Base-by-base conservation (phyloP, 1,140 invertebrate genomes). In the Formica exsecta region DNA sequence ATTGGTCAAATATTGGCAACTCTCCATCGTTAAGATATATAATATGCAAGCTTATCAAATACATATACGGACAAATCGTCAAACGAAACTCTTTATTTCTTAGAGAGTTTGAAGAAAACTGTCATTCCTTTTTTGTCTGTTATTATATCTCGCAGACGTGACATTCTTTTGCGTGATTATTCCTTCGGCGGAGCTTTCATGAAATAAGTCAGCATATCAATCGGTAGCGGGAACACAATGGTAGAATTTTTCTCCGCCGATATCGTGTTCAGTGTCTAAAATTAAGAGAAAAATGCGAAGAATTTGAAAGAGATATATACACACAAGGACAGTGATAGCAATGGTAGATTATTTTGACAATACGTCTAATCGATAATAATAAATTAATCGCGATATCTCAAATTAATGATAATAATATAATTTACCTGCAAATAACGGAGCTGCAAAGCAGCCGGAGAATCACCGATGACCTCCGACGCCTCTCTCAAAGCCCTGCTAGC, bases 191-290 rank as follows among this genome's bases (percentile, higher is more conserved):
- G 92, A 81, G 95, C 94, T 91, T 95, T 96, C 93, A 97, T 94
- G 92, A 98, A 98, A 91, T 97, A 97, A 48, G 96, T 97, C 62
- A 99, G 93, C 90, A 99, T 96, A 92, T 99, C 98, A 92, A 99
- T 98, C 44, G 98, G 98, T 89, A 99, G 96, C 32, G 99, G 99
- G 95, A 99, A 99, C 80, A 99, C 98, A 92, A 99, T 99, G 9
- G 99, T 99, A 5, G 99, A 99, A 94, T 99, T 99, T 96, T 99
- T 99, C 96, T 99, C 99, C 2, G 98, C 98, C 62, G 98, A 98
- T 94, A 99, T 99, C 11, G 98, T 98, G 94, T 98, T 99, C 76
- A 99, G 95, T 7, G 98, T 90, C 88, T 90, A 48, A 25, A 85
- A 86, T 19, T 11, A n/a, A 71, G 13, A 68, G 41, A 48, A 66